Percentiles rank a stretch among this genome's conserved stretches.
phyloP scores from a whole-genome alignment of 2,888 invertebrate genomes.

The Mythimna lalbum region DNA sequence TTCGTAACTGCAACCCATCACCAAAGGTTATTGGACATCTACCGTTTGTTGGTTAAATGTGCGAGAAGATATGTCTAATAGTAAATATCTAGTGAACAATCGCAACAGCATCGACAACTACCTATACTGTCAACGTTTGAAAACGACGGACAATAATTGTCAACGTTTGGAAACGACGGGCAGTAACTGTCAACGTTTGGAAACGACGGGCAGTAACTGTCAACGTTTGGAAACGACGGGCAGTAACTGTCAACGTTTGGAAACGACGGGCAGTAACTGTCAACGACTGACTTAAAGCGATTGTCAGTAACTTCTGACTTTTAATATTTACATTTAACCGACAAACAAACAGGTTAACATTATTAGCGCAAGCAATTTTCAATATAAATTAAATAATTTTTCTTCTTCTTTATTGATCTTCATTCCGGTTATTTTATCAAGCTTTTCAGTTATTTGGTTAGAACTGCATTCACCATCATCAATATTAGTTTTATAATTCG shows the following conservation, averaged over 20 bases:
- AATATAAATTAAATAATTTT: no score
- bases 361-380: background rate
- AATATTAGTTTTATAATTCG: constrained; percentile 7
- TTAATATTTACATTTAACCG: constrained; percentile 9
- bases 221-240: background rate
- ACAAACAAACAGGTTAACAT: constrained; percentile 7
- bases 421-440: constrained; percentile 4
- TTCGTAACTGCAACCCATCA: constrained; percentile 6
- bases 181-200: background rate
- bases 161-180: no score
- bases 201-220: background rate
- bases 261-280: no score
- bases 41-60: constrained; percentile 13
- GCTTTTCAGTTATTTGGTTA: constrained; percentile 13
- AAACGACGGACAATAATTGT: background rate
- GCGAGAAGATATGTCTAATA: background rate
- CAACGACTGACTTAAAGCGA: background rate
- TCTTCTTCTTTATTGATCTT: background rate
- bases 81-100: no score
- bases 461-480: constrained; percentile 1
- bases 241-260: no score
- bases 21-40: constrained; percentile 10
- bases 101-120: no score
- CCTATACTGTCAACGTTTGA: background rate
- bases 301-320: background rate